Evolutionary conservation across 2,888 invertebrate genomes (phyloP).

Genomic region (Ctenicera cuprea): DNA sequence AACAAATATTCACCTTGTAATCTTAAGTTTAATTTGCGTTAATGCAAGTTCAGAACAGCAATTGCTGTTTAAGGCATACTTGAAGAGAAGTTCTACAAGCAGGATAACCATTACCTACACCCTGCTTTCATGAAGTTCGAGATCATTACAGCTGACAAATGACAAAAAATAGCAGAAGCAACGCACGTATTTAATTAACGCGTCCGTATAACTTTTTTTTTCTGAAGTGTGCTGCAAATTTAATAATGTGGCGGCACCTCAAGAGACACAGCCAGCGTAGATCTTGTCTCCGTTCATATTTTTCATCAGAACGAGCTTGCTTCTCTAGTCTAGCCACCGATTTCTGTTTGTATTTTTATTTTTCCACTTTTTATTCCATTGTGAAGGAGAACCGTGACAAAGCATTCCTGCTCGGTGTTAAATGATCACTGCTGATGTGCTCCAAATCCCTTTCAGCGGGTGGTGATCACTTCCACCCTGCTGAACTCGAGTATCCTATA

Average conservation of each 20-base stretch:
- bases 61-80: too few species aligned
- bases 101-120: too few species aligned
- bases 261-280: conserved; percentile 25
- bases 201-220: conserved; percentile 43
- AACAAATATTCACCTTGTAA: too few species aligned
- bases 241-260: conserved; percentile 45
- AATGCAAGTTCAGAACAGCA: too few species aligned
- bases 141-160: conserved; percentile 45
- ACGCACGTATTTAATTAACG: conserved; percentile 53
- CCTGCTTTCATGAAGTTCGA: background rate
- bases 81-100: too few species aligned
- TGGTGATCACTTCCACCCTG: conserved; percentile 67
- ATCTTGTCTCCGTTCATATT: conserved; percentile 34
- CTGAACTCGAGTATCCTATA: conserved; percentile 66
- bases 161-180: conserved; percentile 46
- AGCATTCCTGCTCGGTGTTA: conserved; percentile 65
- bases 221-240: conserved; percentile 40
- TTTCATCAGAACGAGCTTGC: conserved; percentile 32
- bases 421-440: conserved; percentile 65
- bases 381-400: conserved; percentile 61
- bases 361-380: conserved; percentile 43
- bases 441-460: conserved; percentile 62
- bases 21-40: too few species aligned
- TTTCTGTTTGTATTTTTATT: conserved; percentile 41
- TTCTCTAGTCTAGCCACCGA: conserved; percentile 21